Evolutionary conservation across 2,113 vertebrate species (phyloP).

Genomic region (Machaerirhynchus nigripectus): DNA sequence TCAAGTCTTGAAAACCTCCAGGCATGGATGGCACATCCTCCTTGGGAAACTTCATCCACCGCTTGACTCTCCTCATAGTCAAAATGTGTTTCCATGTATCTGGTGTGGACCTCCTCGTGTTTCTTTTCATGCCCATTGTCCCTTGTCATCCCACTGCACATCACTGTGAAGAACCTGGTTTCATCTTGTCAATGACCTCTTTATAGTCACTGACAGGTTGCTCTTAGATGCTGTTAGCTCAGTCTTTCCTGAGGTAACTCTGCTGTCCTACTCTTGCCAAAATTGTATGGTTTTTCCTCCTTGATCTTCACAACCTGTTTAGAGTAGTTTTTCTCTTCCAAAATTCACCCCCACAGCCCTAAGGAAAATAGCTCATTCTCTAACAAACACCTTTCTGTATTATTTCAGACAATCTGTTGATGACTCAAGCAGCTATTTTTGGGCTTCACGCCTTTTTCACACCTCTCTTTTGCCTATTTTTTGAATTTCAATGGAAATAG

Average conservation of each 20-base stretch:
- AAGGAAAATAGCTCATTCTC: neutral
- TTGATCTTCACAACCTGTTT: neutral
- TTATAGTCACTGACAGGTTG: neutral
- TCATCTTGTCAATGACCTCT: neutral
- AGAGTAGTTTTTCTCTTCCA: neutral
- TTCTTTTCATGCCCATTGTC: neutral
- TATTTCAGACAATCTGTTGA: constrained; percentile 45
- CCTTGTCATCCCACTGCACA: neutral
- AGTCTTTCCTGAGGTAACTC: neutral
- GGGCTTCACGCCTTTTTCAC: neutral
- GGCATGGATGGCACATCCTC: neutral
- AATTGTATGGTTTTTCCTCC: neutral
- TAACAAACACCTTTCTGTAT: constrained; percentile 30
- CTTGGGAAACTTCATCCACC: neutral
- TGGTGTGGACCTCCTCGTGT: neutral
- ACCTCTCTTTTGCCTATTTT: neutral
- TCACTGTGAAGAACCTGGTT: neutral
- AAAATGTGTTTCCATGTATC: neutral
- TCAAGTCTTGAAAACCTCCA: neutral
- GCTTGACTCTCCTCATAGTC: neutral
- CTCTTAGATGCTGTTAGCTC: neutral
- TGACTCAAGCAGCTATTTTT: constrained; percentile 53
- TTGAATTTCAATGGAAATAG: constrained; percentile 3
- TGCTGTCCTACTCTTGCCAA: neutral
- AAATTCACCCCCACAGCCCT: neutral